Evolutionary conservation across 2,888 invertebrate species (phyloP), one percentile per base, ranked within the genome.

Genomic region (Liodrosophila aerea): DNA sequence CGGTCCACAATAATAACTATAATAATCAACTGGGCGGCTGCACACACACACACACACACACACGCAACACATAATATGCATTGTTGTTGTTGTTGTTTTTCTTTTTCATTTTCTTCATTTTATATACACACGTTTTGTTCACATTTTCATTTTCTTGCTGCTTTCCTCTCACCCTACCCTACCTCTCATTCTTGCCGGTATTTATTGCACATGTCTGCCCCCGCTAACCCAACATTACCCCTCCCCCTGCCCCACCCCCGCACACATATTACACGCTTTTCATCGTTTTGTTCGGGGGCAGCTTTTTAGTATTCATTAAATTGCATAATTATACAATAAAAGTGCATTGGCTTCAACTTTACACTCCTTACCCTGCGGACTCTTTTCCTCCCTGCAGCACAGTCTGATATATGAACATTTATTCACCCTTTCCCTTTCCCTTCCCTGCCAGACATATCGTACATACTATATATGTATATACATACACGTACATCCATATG

Each of bases 221-320:
- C 44, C 47, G 11, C 30, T 30, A 22, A 29, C 12, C 12, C 40
- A 31, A 1, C 15, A 7, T 18, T 12, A 12, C 11, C 16, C 47
- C 1, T 5, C 27, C 8, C 1, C 18, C n/a, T 8, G 5, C 7
- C 7, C 40, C 22, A 12, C 29, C 37, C 8, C 7, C 11, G 3
- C 18, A 8, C 12, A 2, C 7, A 33, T 1, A 11, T 12, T 1
- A 9, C 15, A 29, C 15, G 5, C 8, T 41, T 54, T 41, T 49
- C 45, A 51, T 51, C 33, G 52, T 44, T 37, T 41, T 41, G 45
- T 36, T 39, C 22, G 40, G 36, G 33, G 41, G 50, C 56, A 77
- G 58, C 78, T 78, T 82, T 83, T 80, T 83, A 80, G 80, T 80
- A 80, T 80, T 80, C 78, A 80, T 80, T 80, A 80, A 80, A 83